Percentiles rank a stretch among this genome's conserved stretches.
Evolutionary conservation across 1,140 invertebrate species (phyloP).

Genomic region (Heliconius himera): DNA sequence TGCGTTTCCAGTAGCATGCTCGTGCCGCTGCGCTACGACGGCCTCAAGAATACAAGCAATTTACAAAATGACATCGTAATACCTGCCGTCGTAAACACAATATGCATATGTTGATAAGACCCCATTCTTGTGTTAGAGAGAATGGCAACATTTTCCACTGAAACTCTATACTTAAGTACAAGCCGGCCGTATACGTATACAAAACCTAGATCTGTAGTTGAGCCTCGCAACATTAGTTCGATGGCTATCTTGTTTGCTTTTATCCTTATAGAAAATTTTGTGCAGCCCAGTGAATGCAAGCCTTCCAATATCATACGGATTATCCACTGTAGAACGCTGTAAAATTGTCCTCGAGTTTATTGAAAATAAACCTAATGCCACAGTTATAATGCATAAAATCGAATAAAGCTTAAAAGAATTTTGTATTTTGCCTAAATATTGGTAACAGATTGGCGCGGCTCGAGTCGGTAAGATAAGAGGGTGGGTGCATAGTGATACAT

Average conservation of each 20-base stretch:
- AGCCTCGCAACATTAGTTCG: conserved; percentile 66
- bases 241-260: conserved; percentile 81
- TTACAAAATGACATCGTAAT: neutral
- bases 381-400: conserved; percentile 54
- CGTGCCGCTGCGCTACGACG: too few species aligned
- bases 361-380: conserved; percentile 53
- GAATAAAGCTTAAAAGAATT: conserved; percentile 50
- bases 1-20: too few species aligned
- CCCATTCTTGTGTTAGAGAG: neutral
- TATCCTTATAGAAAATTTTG: conserved; percentile 81
- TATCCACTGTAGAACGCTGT: conserved; percentile 75
- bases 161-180: conserved; percentile 3
- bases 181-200: conserved; percentile 18
- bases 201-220: conserved; percentile 34
- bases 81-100: neutral
- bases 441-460: conserved; percentile 77
- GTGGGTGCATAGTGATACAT: conserved; percentile 73
- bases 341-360: conserved; percentile 51
- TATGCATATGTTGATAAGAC: neutral
- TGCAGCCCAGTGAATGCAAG: conserved; percentile 78
- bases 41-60: neutral
- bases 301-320: conserved; percentile 80
- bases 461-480: conserved; percentile 72
- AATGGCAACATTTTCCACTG: neutral
- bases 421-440: conserved; percentile 80